These are phyloP conservation scores for Neosilurus mollespiculum DNA, from an alignment of 2,797 vertebrate genomes.

Conservation along the genomic window DNA sequence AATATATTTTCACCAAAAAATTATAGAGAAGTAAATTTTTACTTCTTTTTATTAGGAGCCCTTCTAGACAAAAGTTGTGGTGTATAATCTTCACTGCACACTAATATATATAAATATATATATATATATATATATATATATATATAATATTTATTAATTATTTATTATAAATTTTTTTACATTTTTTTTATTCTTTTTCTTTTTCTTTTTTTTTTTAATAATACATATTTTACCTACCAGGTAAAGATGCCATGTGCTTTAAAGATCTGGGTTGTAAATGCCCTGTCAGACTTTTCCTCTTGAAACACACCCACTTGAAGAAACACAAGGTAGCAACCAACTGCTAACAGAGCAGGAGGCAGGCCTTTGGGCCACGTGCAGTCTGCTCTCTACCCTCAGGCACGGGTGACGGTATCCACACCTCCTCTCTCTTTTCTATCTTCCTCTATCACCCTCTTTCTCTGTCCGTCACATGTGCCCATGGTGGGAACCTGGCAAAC, in stretches of 20 bases:
- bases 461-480: constrained; percentile 80
- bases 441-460: constrained; percentile 69
- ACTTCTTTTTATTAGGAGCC: no score
- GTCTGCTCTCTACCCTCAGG: constrained; percentile 79
- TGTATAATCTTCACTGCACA: no score
- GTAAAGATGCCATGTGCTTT: constrained; percentile 31
- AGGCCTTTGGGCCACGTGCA: constrained; percentile 83
- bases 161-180: no score
- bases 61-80: no score
- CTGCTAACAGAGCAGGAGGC: constrained; percentile 70
- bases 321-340: constrained; percentile 67
- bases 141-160: no score
- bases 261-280: constrained; percentile 52
- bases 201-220: no score
- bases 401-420: constrained; percentile 73
- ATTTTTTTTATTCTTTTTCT: no score
- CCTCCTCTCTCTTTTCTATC: constrained; percentile 63
- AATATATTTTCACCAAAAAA: no score
- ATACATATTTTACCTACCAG: no score
- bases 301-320: constrained; percentile 69
- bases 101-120: no score
- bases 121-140: no score
- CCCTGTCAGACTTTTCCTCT: constrained; percentile 64
- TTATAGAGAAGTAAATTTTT: no score
- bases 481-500: constrained; percentile 84